Percentiles rank a stretch among this genome's conserved stretches.
These are phyloP conservation scores for Geodia barretti DNA, from an alignment of 37 sponge, comb jelly and placozoan genomes.

Conservation along the genomic window DNA sequence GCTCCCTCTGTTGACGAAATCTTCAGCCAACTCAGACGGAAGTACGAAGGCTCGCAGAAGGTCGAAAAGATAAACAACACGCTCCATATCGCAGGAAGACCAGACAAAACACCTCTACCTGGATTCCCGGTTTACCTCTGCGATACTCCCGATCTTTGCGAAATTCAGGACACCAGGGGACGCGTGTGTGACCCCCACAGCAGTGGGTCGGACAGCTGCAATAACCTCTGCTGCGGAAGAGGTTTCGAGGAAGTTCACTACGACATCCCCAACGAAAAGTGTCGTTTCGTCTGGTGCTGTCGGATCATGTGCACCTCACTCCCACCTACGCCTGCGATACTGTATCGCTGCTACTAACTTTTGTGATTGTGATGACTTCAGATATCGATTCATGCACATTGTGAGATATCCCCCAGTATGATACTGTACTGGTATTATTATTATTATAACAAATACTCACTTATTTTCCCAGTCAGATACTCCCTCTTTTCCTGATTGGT, in stretches of 20 bases:
- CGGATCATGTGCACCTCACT: constrained; percentile 38
- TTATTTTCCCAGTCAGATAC: no score
- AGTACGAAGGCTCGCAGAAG: constrained; percentile 29
- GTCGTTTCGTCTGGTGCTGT: constrained; percentile 69
- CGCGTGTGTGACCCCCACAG: constrained; percentile 16
- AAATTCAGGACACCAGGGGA: constrained; percentile 15
- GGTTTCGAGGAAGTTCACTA: neutral
- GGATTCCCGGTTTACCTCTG: constrained; percentile 13
- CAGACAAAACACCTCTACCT: no score
- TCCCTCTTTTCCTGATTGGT: no score
- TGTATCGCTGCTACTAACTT: neutral
- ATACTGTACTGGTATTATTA: no score
- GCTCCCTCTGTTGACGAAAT: constrained; percentile 13
- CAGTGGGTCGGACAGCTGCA: constrained; percentile 12
- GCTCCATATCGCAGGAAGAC: neutral
- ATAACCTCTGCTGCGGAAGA: constrained; percentile 32
- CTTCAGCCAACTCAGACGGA: constrained; percentile 3
- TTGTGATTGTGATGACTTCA: neutral
- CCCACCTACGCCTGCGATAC: neutral
- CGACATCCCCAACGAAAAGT: neutral
- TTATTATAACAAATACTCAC: no score
- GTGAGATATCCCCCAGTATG: no score
- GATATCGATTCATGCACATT: no score
- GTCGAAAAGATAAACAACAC: constrained; percentile 1
- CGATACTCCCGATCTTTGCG: constrained; percentile 55